Conservation (phyloP, 2,888 invertebrate species). For the Lepidonotus clava region DNA sequence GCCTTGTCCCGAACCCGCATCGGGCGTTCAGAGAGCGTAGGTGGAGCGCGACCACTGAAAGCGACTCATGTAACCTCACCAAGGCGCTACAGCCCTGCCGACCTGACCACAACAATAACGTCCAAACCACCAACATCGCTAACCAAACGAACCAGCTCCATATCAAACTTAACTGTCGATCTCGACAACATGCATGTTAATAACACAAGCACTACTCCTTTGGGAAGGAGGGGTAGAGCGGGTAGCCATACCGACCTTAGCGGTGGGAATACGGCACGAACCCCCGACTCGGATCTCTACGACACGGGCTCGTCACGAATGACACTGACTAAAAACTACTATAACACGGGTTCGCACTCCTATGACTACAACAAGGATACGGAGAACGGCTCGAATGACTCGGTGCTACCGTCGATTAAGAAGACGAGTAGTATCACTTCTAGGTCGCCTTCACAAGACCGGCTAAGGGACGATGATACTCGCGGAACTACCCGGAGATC, state of each 20-base stretch:
- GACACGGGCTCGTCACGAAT: conserved; percentile 1
- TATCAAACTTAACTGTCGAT: not conserved
- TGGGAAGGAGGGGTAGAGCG: not conserved
- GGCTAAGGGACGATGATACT: not conserved
- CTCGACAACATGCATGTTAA: not conserved
- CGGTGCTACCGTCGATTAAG: conserved; percentile 8
- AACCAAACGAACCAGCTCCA: conserved; percentile 7
- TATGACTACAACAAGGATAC: not conserved
- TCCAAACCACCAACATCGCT: not conserved
- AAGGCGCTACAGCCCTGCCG: not conserved
- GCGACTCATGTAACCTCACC: not conserved
- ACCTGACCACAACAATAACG: too few species aligned
- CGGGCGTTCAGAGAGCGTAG: conserved; percentile 14
- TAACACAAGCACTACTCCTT: not conserved
- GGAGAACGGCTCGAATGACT: not conserved
- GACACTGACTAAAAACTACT: conserved; percentile 12
- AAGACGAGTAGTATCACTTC: not conserved
- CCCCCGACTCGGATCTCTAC: conserved; percentile 8
- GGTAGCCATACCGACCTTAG: conserved; percentile 22
- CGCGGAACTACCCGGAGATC: not conserved
- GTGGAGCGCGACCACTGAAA: not conserved
- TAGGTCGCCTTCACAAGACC: conserved; percentile 10
- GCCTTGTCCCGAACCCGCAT: not conserved
- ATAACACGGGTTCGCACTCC: conserved; percentile 1
- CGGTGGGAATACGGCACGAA: not conserved